Conservation (phyloP, 2,797 vertebrate species). For the Cirrhinus molitorella region DNA sequence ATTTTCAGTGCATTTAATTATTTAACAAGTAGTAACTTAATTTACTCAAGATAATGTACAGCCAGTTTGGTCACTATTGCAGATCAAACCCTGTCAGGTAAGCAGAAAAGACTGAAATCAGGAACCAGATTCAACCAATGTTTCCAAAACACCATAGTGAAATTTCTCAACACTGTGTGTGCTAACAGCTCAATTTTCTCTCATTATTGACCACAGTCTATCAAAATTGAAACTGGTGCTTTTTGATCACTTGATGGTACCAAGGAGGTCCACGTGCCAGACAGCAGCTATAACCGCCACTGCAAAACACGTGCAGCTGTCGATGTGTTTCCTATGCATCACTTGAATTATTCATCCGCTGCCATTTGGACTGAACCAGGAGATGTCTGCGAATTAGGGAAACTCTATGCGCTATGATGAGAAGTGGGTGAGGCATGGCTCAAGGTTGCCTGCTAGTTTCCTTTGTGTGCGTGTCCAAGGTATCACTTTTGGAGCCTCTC, state of each 20-base stretch:
- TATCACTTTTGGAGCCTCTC: conserved; percentile 54
- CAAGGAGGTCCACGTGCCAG: not conserved
- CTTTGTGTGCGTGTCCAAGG: conserved; percentile 42
- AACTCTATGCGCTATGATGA: conserved; percentile 50
- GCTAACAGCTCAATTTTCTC: not conserved
- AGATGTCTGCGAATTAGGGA: conserved; percentile 40
- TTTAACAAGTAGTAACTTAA: not conserved
- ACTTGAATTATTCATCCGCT: conserved; percentile 47
- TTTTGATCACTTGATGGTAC: not conserved
- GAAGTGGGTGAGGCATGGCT: conserved; percentile 57
- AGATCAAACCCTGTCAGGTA: not conserved
- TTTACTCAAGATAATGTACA: not conserved
- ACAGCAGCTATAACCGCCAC: not conserved
- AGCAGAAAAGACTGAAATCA: not conserved
- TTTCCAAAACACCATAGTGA: not conserved
- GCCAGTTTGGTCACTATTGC: not conserved
- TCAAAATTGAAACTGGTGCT: not conserved
- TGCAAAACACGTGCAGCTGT: not conserved
- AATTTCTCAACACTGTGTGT: not conserved
- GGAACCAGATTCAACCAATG: not conserved
- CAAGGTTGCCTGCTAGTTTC: conserved; percentile 51
- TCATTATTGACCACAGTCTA: not conserved
- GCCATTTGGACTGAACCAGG: conserved; percentile 19
- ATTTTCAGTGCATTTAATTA: not conserved
- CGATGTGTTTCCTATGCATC: conserved; percentile 4